Base-by-base conservation (phyloP, 64 coral and sea anemone genomes). In the Platygyra sinensis region DNA sequence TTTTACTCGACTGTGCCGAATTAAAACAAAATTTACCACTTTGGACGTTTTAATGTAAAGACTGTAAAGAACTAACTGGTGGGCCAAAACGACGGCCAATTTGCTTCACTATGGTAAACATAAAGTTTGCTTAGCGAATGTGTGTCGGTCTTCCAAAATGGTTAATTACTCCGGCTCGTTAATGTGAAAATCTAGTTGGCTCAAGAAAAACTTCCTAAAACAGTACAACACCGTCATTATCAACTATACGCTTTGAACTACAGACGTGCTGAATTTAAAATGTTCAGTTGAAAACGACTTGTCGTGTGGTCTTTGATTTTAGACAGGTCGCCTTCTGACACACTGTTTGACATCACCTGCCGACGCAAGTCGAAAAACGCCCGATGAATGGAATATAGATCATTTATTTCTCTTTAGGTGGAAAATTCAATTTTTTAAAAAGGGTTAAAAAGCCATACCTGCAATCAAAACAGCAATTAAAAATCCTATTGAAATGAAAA, bases 51-150 rank as follows among this genome's bases (percentile, higher is more conserved):
- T 77, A 42, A 39, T 77, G 7, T 2, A 16, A 52, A 49, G 49
- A 50, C 36, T 77, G 39, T 42, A 50, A 46, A 20, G 17, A 42
- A 49, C 19, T 49, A 24, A 77, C 33, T 2, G 18, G 38, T 8
- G 15, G 22, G 60, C 61, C 63, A 71, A 85, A 85, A 64, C 65
- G 10, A 69, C 25, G 9, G 63, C 33, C 62, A 38, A 85, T 85
- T 85, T 85, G 11, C 42, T 27, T 71, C 31, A 11, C 33, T 20
- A 71, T 39, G 36, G 22, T 52, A 85, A 85, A 85, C 81, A 85
- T 12, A 71, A 51, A 67, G 63, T 85, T 85, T 85, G 81, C 72
- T 85, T 85, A 85, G 81, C 81, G 81, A 85, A 51, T 69, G n/a
- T 27, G 10, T 39, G 80, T 12, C 36, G 10, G 81, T 71, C 19